Conservation (phyloP, 2,797 vertebrate species). For the Catostomus latipinnis region DNA sequence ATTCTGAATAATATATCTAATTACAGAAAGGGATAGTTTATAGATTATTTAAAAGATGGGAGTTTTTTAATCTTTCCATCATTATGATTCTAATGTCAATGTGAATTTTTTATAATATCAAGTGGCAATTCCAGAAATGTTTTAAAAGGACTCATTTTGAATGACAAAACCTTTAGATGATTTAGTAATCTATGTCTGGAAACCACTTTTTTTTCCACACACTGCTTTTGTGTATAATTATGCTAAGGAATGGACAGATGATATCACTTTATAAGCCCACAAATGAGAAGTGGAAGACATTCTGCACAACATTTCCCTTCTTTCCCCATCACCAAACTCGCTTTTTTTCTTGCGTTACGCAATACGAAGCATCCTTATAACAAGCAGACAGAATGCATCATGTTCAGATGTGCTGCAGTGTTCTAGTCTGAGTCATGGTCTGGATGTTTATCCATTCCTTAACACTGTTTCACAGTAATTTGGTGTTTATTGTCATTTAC, state of each 20-base stretch:
- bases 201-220: background rate
- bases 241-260: background rate
- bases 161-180: slow-evolving; percentile 8
- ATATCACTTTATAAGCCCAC: background rate
- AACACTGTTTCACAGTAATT: slow-evolving; percentile 14
- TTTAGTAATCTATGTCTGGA: slow-evolving; percentile 15
- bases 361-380: slow-evolving; percentile 66
- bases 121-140: background rate
- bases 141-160: slow-evolving; percentile 7
- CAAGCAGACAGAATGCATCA: slow-evolving; percentile 70
- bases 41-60: background rate
- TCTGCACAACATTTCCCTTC: slow-evolving; percentile 16
- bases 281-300: background rate
- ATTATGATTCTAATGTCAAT: background rate
- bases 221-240: background rate
- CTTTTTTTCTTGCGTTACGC: slow-evolving; percentile 66
- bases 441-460: slow-evolving; percentile 16
- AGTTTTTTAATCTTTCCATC: background rate
- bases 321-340: slow-evolving; percentile 53
- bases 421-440: slow-evolving; percentile 43
- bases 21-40: background rate
- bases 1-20: background rate
- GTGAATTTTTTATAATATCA: background rate
- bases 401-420: slow-evolving; percentile 60
- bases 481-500: background rate